Percentiles rank a stretch among this genome's conserved stretches.
These are phyloP conservation scores for Leptinotarsa tumamoca DNA, from an alignment of 2,888 invertebrate species.

Conservation along the genomic window DNA sequence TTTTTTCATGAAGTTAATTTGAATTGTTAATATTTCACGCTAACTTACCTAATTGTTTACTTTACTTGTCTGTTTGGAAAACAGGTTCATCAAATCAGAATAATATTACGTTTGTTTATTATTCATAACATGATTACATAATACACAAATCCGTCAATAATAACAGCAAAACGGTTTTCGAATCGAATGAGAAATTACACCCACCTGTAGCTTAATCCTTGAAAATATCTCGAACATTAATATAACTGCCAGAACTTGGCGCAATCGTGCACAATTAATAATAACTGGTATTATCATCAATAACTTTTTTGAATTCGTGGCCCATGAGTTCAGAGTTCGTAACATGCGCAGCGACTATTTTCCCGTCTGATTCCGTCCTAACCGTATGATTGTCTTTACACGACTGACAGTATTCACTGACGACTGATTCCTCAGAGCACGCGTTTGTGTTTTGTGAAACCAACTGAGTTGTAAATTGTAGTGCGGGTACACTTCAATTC, in stretches of 20 bases:
- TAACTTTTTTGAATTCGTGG: background rate
- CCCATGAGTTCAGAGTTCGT: background rate
- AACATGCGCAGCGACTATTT: conserved; percentile 10
- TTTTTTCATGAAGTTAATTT: no score
- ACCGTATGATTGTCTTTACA: background rate
- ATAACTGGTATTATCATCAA: background rate
- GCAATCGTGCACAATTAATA: background rate
- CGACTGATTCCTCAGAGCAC: background rate
- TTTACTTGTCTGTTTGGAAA: background rate
- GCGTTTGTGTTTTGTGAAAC: background rate
- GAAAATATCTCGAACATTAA: background rate
- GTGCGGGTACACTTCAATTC: conserved; percentile 2
- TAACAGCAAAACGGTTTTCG: background rate
- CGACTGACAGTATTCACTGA: background rate
- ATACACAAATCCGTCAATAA: background rate
- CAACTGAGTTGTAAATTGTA: conserved; percentile 1
- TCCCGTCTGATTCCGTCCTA: background rate
- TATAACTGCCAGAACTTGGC: background rate
- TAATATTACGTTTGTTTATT: background rate
- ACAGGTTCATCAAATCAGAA: background rate
- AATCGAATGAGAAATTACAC: background rate
- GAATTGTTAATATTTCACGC: no score
- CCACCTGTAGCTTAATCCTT: conserved; percentile 3
- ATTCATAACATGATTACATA: conserved; percentile 3
- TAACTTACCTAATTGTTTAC: no score